Evolutionary conservation across 2,113 vertebrate genomes (phyloP), one percentile per base, ranked within the genome.

Genomic region (Xiphophorus couchianus): DNA sequence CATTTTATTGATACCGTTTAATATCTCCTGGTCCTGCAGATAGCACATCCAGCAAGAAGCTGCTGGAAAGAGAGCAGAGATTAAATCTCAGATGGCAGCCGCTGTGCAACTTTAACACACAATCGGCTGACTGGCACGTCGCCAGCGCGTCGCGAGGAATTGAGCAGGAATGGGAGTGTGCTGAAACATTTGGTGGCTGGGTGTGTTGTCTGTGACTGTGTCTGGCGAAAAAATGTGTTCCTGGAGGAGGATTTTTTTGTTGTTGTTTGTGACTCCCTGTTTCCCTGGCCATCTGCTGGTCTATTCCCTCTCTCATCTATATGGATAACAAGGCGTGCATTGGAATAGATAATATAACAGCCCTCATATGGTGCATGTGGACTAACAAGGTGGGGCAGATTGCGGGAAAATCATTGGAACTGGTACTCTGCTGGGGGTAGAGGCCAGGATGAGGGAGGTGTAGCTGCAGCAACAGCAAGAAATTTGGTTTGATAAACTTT

Each of bases 291-390:
- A 93, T 93, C 91, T 92, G 91, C 76, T 84, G 84, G 70, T 82
- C 77, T 80, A 29, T 72, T 81, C 74, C 48, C 72, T 64, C 71
- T 87, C 89, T 90, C 90, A 92, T 92, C 81, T 81, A 84, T 86
- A 88, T 92, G 91, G 89, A 90, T 89, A 90, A 91, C 86, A 78
- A 90, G 91, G 86, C 83, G 75, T 83, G 84, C 76, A 83, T 89
- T 85, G 68, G 86, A 90, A 92, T 91, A 82, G 81, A 86, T 88
- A 85, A 88, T 82, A 89, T 82, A 90, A 86, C 80, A 74, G 82
- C 39, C 80, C 67, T 83, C 87, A 73, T 84, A 85, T 88, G 91
- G 88, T 68, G 76, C 12, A 25, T 76, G 71, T 77, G 87, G 80
- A 88, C 75, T 89, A 82, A 91, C 88, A 90, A 90, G 88, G 74